Percentiles rank a stretch among this genome's conserved stretches.
Evolutionary conservation across 2,797 vertebrate species (phyloP).

Genomic region (Perdix hodgsoniae): DNA sequence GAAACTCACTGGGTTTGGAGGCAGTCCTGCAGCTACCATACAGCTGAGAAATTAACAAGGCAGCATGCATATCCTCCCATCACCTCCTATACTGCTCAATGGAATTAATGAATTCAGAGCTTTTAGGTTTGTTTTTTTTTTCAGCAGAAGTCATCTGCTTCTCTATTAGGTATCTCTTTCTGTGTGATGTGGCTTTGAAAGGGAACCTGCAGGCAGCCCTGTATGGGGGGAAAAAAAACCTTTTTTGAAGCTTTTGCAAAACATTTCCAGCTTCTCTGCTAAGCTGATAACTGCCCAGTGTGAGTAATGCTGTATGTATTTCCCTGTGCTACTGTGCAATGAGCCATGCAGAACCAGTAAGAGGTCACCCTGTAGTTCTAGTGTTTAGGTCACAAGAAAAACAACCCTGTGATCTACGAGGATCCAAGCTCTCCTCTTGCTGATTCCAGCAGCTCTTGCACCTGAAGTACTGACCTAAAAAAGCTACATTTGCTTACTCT

Average conservation of each 20-base stretch:
- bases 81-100: background rate
- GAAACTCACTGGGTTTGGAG: background rate
- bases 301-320: background rate
- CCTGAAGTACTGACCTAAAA: slow-evolving; percentile 68
- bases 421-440: slow-evolving; percentile 28
- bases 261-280: slow-evolving; percentile 19
- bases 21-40: background rate
- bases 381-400: background rate
- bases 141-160: background rate
- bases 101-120: background rate
- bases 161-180: background rate
- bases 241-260: slow-evolving; percentile 15
- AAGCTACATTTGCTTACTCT: slow-evolving; percentile 64
- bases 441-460: slow-evolving; percentile 57
- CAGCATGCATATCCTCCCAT: background rate
- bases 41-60: background rate
- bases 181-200: slow-evolving; percentile 27
- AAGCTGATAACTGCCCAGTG: slow-evolving; percentile 9
- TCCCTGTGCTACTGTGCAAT: background rate
- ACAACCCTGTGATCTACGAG: background rate
- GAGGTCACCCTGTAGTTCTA: slow-evolving; percentile 13
- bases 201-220: slow-evolving; percentile 20
- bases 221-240: background rate
- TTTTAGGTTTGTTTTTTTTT: background rate
- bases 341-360: background rate